Base-by-base conservation (phyloP, 2,888 invertebrate species). In the Colostygia pectinataria region DNA sequence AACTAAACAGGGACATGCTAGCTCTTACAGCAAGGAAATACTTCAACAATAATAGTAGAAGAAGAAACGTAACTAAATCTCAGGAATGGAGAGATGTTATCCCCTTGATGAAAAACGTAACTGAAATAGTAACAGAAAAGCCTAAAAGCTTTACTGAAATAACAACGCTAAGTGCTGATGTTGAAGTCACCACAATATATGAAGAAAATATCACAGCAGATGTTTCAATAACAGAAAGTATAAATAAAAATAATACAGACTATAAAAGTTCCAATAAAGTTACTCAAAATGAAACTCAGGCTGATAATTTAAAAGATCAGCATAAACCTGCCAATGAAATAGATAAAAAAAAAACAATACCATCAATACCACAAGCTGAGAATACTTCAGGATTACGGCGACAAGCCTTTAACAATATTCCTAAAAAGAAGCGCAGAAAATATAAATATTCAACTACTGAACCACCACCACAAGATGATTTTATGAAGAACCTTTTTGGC, bases 371-470 rank as follows among this genome's bases (percentile, higher is more conserved):
- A 57, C 71, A 75, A 44, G 61, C 59, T 48, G 49, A 64, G 1
- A 80, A 77, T 55, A 61, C 75, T 27, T 67, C 77, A 14, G 77
- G 74, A 53, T 63, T 80, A 56, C 72, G 83, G 55, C 67, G 74
- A 42, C 81, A 83, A 65, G 78, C 81, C 34, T 77, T 77, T 41
- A 80, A 80, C 45, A 81, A 84, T 51, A 76, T 80, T 57, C 60
- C 83, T 18, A 85, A 82, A 66, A 81, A 77, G 55, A 88, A 85
- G 65, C 77, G 83, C 23, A 57, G 81, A 18, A 83, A 79, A 61
- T 78, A 80, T 44, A 90, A 82, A 61, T 71, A 65, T 59, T 63
- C 74, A 38, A 74, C 80, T 10, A 77, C 84, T 64, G 79, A 91
- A 81, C 29, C 41, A 20, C 40, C 86, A 58, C 71, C 89, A 64